Conservation (phyloP, 2,113 vertebrate genomes). For the Boulengeromyrus knoepffleri region DNA sequence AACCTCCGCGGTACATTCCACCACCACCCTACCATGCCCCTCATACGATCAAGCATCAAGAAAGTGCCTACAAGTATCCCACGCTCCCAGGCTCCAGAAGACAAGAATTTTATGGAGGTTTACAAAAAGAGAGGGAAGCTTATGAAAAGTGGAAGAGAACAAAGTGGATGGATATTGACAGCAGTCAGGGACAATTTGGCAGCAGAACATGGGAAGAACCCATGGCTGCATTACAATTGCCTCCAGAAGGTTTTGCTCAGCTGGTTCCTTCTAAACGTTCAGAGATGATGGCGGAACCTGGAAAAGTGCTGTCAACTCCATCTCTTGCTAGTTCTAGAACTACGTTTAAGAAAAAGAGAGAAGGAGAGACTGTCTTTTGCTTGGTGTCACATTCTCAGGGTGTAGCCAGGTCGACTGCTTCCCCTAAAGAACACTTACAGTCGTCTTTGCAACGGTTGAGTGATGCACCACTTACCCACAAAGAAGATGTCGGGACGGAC, state of each 20-base stretch:
- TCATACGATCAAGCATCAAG: slow-evolving; percentile 45
- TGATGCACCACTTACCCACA: slow-evolving; percentile 11
- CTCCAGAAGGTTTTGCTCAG: not conserved
- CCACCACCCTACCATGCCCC: slow-evolving; percentile 74
- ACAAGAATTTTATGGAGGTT: slow-evolving; percentile 26
- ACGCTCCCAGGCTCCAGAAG: slow-evolving; percentile 27
- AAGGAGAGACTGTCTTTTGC: slow-evolving; percentile 59
- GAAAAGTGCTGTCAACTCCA: slow-evolving; percentile 28
- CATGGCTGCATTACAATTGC: not conserved
- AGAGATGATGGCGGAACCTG: slow-evolving; percentile 14
- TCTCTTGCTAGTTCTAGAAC: slow-evolving; percentile 45
- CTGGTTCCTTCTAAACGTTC: not conserved
- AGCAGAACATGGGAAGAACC: slow-evolving; percentile 34
- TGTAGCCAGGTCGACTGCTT: slow-evolving; percentile 27
- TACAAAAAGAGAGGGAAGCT: slow-evolving; percentile 5
- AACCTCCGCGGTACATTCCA: slow-evolving; percentile 72
- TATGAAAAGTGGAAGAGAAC: slow-evolving; percentile 27
- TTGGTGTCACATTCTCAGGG: slow-evolving; percentile 54
- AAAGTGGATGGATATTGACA: slow-evolving; percentile 41
- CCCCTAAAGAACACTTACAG: slow-evolving; percentile 19
- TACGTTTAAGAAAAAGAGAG: slow-evolving; percentile 43
- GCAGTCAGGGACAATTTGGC: slow-evolving; percentile 38
- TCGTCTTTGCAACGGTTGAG: slow-evolving; percentile 29
- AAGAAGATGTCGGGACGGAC: slow-evolving; percentile 3
- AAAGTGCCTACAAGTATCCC: slow-evolving; percentile 28